These are phyloP conservation scores for Acanthoscelides obtectus DNA, from an alignment of 2,888 invertebrate species.

Conservation along the genomic window DNA sequence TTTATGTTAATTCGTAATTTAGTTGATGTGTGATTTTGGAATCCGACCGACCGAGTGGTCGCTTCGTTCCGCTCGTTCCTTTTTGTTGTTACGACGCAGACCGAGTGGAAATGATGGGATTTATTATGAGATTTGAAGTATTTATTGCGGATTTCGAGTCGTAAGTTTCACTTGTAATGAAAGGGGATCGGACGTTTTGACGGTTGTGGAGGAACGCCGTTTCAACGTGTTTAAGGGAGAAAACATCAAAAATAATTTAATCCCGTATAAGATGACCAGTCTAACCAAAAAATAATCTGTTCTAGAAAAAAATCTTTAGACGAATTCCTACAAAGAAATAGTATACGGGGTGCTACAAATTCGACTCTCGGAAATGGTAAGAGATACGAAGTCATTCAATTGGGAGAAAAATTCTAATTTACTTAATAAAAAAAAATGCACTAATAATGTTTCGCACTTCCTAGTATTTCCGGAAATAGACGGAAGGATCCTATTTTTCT, in stretches of 20 bases:
- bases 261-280: no score
- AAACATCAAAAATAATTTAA: not conserved
- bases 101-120: slow-evolving; percentile 33
- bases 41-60: not conserved
- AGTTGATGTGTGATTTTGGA: slow-evolving; percentile 1
- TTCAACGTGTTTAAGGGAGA: not conserved
- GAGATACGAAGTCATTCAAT: no score
- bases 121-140: slow-evolving; percentile 41
- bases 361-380: no score
- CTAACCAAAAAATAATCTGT: no score
- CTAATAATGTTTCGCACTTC: no score
- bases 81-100: not conserved
- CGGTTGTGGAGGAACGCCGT: not conserved
- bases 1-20: slow-evolving; percentile 47
- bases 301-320: no score
- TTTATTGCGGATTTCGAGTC: slow-evolving; percentile 41
- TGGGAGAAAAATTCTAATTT: no score
- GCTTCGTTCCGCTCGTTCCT: not conserved
- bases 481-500: no score
- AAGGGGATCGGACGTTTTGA: slow-evolving; percentile 26
- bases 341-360: no score
- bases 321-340: no score
- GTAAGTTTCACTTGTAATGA: slow-evolving; percentile 33
- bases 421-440: no score
- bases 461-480: no score